Base-by-base conservation (phyloP, 2,797 vertebrate genomes). In the Eremophila alpestris region DNA sequence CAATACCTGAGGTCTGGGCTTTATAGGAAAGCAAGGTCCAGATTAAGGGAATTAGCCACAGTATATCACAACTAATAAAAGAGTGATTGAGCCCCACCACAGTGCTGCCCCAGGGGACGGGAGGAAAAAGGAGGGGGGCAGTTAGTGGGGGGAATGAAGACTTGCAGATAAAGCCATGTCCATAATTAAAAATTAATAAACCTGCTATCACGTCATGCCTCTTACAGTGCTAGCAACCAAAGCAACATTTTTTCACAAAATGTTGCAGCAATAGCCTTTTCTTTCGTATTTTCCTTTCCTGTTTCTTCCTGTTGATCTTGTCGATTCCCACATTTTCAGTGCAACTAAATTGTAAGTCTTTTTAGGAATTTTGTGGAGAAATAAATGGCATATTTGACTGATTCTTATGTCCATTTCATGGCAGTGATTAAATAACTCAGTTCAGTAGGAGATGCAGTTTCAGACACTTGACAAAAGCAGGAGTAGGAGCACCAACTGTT, bases 31-130 rank as follows among this genome's bases (percentile, higher is more conserved):
- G 95, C 95, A 96, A 96, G 93, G 96, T 97, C 97, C 97, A 98
- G 97, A 98, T 98, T 98, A 98, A 97, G 98, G 96, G 97, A 98
- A 97, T 98, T 97, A 98, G 97, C 97, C 97, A 97, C 97, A 97
- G 97, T 96, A 96, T 96, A 96, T 98, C 98, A 97, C 97, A 97
- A 97, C 96, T 96, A 96, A 97, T 98, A 98, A 98, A 98, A 95
- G 3, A 65, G 95, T 91, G 95, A 96, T 97, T 89, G 93, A 73
- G 97, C 96, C 97, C 97, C 97, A 98, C 98, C 94, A 9, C 98
- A 98, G 97, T 32, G 85, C 73, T 93, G 97, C 96, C 96, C 88
- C 77, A 74, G 93, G 96, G 96, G 86, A 94, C 5, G 8, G 81
- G 30, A 67, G 73, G 49, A 54, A 82, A 69, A 40, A 79, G 74